These are phyloP conservation scores for Oreochromis niloticus DNA, from an alignment of 2,113 vertebrate species.

Conservation along the genomic window DNA sequence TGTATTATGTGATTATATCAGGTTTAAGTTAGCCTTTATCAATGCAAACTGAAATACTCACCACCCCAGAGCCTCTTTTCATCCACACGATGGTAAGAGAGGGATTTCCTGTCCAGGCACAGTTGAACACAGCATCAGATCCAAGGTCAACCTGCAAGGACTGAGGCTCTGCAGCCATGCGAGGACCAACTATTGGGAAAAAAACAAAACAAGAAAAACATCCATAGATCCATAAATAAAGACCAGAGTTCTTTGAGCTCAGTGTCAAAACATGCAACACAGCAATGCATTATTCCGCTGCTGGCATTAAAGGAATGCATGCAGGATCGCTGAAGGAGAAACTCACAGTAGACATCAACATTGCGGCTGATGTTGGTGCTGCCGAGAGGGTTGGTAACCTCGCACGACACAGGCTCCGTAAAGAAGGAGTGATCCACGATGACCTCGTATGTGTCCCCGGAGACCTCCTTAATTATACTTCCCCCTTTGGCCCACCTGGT, in stretches of 20 bases:
- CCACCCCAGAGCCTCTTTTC: slow-evolving; percentile 97
- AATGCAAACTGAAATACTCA: slow-evolving; percentile 60
- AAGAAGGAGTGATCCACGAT: slow-evolving; percentile 94
- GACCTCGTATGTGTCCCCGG: slow-evolving; percentile 87
- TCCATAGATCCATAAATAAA: not conserved
- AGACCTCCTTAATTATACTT: slow-evolving; percentile 88
- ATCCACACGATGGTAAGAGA: slow-evolving; percentile 99
- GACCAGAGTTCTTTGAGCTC: not conserved
- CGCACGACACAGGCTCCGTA: slow-evolving; percentile 91
- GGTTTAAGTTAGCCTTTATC: not conserved
- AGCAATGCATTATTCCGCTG: not conserved
- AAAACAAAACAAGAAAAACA: not conserved
- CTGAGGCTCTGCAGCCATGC: slow-evolving; percentile 91
- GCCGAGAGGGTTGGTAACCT: slow-evolving; percentile 93
- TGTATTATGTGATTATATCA: not conserved
- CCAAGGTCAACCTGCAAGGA: slow-evolving; percentile 93
- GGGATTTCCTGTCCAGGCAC: slow-evolving; percentile 94
- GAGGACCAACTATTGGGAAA: slow-evolving; percentile 82
- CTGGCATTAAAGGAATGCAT: not conserved
- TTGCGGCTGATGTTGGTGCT: slow-evolving; percentile 97
- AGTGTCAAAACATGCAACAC: not conserved
- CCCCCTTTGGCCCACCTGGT: slow-evolving; percentile 95
- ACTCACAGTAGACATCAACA: slow-evolving; percentile 96
- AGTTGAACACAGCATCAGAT: slow-evolving; percentile 91
- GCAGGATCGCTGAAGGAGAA: not conserved